Evolutionary conservation across 2,888 invertebrate genomes (phyloP).

Genomic region (Melinaea marsaeus): DNA sequence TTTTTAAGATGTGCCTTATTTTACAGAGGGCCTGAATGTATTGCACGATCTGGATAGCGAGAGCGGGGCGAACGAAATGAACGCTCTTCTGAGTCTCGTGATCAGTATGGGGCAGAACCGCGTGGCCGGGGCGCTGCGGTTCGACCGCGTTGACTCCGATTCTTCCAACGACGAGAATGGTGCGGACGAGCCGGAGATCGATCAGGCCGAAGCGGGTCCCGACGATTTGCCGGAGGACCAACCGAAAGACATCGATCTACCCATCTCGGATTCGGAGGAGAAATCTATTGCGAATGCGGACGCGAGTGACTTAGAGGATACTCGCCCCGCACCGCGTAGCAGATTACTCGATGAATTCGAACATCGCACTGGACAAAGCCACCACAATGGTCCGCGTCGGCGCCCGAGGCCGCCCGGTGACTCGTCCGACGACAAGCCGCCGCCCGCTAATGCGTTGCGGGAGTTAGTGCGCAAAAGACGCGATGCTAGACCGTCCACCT

Average conservation of each 20-base stretch:
- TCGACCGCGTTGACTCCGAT: conserved; percentile 47
- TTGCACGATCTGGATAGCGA: conserved; percentile 56
- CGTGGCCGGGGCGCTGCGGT: conserved; percentile 62
- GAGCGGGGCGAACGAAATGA: conserved; percentile 70
- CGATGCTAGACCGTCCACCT: conserved; percentile 11
- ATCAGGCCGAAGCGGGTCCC: conserved; percentile 11
- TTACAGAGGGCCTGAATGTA: conserved; percentile 53
- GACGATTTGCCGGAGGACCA: conserved; percentile 16
- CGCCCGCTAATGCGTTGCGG: neutral
- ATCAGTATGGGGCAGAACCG: conserved; percentile 68
- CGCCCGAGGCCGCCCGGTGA: conserved; percentile 6
- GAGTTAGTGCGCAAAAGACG: conserved; percentile 11
- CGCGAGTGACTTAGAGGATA: conserved; percentile 9
- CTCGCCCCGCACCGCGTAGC: conserved; percentile 1
- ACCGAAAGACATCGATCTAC: neutral
- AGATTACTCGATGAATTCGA: conserved; percentile 3
- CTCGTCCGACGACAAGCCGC: conserved; percentile 5
- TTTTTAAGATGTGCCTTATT: neutral
- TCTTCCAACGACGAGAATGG: conserved; percentile 37
- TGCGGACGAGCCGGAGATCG: conserved; percentile 15
- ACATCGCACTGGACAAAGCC: neutral
- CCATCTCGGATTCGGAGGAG: conserved; percentile 3
- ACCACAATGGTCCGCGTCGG: conserved; percentile 1
- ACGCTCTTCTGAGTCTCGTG: conserved; percentile 68
- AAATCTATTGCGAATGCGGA: neutral